phyloP scores from a whole-genome alignment of 2,797 vertebrate species.

The Eidolon dupreanum region DNA sequence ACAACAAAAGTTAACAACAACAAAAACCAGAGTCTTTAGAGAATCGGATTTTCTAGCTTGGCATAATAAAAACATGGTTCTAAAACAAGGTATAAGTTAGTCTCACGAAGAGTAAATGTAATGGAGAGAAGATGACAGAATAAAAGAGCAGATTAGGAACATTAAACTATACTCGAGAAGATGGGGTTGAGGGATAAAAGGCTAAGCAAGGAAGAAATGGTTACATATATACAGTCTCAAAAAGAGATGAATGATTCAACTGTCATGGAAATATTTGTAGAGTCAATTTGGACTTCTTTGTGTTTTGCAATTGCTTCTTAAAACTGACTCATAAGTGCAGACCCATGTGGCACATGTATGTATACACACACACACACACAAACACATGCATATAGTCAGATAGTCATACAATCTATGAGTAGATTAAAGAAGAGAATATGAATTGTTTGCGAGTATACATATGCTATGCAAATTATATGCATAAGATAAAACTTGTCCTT shows the following conservation, averaged over 20 bases:
- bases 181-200: background rate
- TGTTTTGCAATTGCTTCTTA: background rate
- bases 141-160: background rate
- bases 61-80: background rate
- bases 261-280: background rate
- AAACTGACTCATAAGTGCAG: background rate
- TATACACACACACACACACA: background rate
- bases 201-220: background rate
- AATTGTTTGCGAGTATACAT: background rate
- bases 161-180: background rate
- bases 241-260: background rate
- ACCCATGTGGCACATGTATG: background rate
- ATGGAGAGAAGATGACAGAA: background rate
- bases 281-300: background rate
- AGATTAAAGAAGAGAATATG: background rate
- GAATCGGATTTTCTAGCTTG: background rate
- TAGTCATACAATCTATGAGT: background rate
- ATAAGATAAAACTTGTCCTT: background rate
- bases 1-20: background rate
- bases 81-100: background rate
- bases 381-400: fast-evolving
- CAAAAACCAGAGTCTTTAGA: constrained; percentile 18
- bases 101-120: background rate
- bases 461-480: background rate
- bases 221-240: no score